phyloP scores from a whole-genome alignment of 2,113 vertebrate species.

The Cyphomyrus discorhynchus region DNA sequence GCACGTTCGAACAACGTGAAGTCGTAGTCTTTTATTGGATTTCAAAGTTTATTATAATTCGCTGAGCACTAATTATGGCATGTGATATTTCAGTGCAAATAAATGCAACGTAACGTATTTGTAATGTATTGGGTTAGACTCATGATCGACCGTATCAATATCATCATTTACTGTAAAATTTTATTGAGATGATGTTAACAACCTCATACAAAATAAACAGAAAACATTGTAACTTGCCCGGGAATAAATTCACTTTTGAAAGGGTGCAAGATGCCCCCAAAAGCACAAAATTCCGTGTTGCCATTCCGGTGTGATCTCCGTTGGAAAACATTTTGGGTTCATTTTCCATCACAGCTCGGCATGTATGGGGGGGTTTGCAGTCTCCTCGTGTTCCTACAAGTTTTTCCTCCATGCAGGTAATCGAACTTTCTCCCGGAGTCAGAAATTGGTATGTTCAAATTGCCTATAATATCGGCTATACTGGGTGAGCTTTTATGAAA shows the following conservation, averaged over 20 bases:
- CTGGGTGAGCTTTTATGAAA: not conserved
- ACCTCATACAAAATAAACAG: not conserved
- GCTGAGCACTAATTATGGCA: not conserved
- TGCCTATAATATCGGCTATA: not conserved
- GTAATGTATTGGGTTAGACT: not conserved
- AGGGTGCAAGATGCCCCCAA: not conserved
- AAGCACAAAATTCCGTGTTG: too few species aligned
- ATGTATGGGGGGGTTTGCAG: not conserved
- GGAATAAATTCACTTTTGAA: not conserved
- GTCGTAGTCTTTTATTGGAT: not conserved
- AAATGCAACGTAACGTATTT: not conserved
- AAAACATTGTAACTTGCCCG: not conserved
- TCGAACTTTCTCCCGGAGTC: not conserved
- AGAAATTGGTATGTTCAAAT: not conserved
- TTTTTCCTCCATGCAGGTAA: not conserved
- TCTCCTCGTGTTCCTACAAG: not conserved
- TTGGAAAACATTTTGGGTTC: not conserved
- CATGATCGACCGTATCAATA: not conserved
- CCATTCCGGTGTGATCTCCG: too few species aligned
- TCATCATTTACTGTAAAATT: not conserved
- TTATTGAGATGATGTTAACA: not conserved
- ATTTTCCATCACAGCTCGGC: not conserved
- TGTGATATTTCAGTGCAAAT: not conserved
- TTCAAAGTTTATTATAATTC: not conserved
- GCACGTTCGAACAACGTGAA: not conserved